Conservation (phyloP, 2,113 vertebrate species). For the Mastomys natalensis region DNA sequence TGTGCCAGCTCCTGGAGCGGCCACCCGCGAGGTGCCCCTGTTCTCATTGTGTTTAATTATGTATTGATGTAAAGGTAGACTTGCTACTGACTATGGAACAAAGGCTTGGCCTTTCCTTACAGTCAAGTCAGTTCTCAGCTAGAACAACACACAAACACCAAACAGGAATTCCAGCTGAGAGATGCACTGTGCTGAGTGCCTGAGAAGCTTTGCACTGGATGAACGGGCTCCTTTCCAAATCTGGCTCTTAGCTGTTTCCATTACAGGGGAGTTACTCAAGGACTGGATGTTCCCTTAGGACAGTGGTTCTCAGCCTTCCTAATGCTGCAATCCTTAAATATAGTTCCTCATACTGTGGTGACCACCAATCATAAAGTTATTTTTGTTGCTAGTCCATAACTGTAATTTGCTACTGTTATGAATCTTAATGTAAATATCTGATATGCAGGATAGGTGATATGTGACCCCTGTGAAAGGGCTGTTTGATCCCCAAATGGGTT, state of each 20-base stretch:
- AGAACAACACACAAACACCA: slow-evolving; percentile 11
- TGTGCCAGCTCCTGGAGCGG: slow-evolving; percentile 6
- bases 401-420: background rate
- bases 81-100: background rate
- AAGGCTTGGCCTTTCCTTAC: background rate
- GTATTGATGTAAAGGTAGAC: background rate
- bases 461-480: background rate
- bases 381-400: background rate
- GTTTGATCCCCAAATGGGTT: background rate
- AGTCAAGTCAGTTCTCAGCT: background rate
- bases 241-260: slow-evolving; percentile 22
- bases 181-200: background rate
- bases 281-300: background rate
- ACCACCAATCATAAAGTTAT: background rate
- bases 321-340: background rate
- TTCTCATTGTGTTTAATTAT: slow-evolving; percentile 49
- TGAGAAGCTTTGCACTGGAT: background rate
- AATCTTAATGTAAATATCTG: background rate
- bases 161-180: background rate
- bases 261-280: background rate
- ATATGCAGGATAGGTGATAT: background rate
- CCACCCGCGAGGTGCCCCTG: background rate
- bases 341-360: background rate
- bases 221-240: background rate
- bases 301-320: background rate